These are phyloP conservation scores for Strigamia transsilvanica DNA, from an alignment of 2,888 invertebrate species.

Conservation along the genomic window DNA sequence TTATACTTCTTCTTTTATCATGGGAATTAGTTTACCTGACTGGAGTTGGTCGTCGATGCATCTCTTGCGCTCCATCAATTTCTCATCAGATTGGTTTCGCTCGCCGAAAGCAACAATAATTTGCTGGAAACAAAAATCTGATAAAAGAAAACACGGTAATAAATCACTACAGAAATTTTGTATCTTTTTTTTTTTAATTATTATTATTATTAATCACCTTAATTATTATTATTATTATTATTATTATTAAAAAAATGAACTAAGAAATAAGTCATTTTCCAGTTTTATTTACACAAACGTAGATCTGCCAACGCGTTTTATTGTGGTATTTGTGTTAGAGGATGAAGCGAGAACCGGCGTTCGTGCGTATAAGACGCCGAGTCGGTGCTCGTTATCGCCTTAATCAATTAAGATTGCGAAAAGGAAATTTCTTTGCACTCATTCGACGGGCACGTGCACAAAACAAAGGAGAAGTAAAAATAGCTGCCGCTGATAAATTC, in stretches of 20 bases:
- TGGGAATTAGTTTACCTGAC: slow-evolving; percentile 29
- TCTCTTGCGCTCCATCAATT: slow-evolving; percentile 22
- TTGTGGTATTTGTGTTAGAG: slow-evolving; percentile 36
- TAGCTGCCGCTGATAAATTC: slow-evolving; percentile 42
- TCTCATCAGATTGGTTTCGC: slow-evolving; percentile 15
- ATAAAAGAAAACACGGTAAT: slow-evolving; percentile 19
- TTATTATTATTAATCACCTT: slow-evolving; percentile 15
- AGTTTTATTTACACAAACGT: slow-evolving; percentile 37
- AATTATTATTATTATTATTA: slow-evolving; percentile 18
- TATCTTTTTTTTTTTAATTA: background rate
- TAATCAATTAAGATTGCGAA: slow-evolving; percentile 40
- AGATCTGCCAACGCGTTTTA: slow-evolving; percentile 42
- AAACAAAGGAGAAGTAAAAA: slow-evolving; percentile 37
- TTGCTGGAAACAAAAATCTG: background rate
- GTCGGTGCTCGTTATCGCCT: slow-evolving; percentile 33
- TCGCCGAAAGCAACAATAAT: slow-evolving; percentile 7
- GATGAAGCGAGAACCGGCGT: slow-evolving; percentile 33
- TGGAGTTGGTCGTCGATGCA: slow-evolving; percentile 23
- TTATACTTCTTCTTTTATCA: background rate
- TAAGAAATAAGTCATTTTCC: slow-evolving; percentile 37
- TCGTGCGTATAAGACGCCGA: slow-evolving; percentile 35
- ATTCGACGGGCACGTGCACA: slow-evolving; percentile 41
- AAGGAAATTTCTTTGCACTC: slow-evolving; percentile 35
- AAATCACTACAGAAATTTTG: background rate
- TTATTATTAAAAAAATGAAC: slow-evolving; percentile 21